phyloP scores from a whole-genome alignment of 2,888 invertebrate genomes.

The Drosophila paranaensis region DNA sequence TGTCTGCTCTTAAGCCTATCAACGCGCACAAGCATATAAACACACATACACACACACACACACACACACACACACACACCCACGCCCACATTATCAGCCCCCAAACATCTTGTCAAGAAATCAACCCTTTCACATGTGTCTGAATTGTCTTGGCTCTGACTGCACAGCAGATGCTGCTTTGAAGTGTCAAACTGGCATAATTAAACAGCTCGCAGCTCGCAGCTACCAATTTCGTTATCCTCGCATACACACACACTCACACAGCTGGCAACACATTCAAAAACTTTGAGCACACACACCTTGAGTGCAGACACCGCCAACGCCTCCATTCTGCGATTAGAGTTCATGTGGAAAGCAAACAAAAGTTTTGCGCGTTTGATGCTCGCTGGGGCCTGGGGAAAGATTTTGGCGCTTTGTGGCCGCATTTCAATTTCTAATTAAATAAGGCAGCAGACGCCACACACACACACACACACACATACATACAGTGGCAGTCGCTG shows the following conservation, averaged over 20 bases:
- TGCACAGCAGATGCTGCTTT: constrained; percentile 68
- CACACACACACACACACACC: constrained; percentile 7
- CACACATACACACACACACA: neutral
- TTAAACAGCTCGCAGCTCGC: constrained; percentile 70
- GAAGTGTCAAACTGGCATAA: constrained; percentile 83
- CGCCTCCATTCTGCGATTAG: constrained; percentile 41
- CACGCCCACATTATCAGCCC: constrained; percentile 18
- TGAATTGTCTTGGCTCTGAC: constrained; percentile 19
- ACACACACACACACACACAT: constrained; percentile 22
- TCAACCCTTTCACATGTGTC: constrained; percentile 35
- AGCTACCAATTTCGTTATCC: constrained; percentile 26
- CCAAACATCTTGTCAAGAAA: constrained; percentile 21
- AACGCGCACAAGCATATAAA: neutral
- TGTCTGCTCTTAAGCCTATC: constrained; percentile 29
- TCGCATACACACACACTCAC: neutral
- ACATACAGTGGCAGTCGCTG: constrained; percentile 48
- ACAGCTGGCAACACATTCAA: constrained; percentile 24
- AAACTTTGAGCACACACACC: constrained; percentile 66
- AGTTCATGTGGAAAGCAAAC: constrained; percentile 59
- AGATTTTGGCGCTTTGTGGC: constrained; percentile 55
- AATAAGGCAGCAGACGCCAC: constrained; percentile 55
- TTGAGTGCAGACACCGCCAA: constrained; percentile 51
- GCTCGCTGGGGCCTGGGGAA: constrained; percentile 34
- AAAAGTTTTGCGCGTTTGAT: constrained; percentile 70
- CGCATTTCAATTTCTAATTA: constrained; percentile 80